A percentile compares a stretch with the other conserved stretches of the same genome.
These are phyloP conservation scores for Porphyrio hochstetteri DNA, from an alignment of 2,113 vertebrate genomes.

Conservation along the genomic window DNA sequence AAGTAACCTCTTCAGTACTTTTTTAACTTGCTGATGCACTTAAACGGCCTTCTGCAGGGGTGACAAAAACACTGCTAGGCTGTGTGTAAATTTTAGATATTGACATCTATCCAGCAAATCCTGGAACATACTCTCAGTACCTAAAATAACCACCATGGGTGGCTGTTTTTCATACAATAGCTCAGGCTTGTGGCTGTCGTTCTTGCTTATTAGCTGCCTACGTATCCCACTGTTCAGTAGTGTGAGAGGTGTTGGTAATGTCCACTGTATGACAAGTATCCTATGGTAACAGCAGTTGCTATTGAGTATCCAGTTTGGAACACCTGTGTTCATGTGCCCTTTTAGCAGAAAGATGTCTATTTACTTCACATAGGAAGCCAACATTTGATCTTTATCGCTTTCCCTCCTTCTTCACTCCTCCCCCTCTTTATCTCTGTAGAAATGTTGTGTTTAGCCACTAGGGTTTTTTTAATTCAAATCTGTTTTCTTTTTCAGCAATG, in stretches of 20 bases:
- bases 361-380: neutral
- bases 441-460: neutral
- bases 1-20: neutral
- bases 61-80: slow-evolving; percentile 14
- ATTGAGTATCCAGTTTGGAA: neutral
- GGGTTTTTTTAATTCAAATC: neutral
- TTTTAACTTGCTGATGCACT: neutral
- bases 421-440: neutral
- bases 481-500: accelerated
- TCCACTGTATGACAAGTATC: neutral
- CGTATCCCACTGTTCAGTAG: neutral
- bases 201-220: neutral
- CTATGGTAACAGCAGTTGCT: neutral
- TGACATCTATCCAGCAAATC: slow-evolving; percentile 71
- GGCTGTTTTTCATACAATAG: slow-evolving; percentile 62
- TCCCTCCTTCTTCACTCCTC: neutral
- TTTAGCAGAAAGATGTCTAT: neutral
- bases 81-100: slow-evolving; percentile 57
- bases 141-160: slow-evolving; percentile 70
- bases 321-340: neutral
- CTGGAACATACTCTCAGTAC: slow-evolving; percentile 67
- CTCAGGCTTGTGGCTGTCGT: neutral
- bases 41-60: neutral
- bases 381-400: slow-evolving; percentile 22
- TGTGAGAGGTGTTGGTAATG: neutral